phyloP scores from a whole-genome alignment of 2,888 invertebrate species.

The Apotomis capreana region DNA sequence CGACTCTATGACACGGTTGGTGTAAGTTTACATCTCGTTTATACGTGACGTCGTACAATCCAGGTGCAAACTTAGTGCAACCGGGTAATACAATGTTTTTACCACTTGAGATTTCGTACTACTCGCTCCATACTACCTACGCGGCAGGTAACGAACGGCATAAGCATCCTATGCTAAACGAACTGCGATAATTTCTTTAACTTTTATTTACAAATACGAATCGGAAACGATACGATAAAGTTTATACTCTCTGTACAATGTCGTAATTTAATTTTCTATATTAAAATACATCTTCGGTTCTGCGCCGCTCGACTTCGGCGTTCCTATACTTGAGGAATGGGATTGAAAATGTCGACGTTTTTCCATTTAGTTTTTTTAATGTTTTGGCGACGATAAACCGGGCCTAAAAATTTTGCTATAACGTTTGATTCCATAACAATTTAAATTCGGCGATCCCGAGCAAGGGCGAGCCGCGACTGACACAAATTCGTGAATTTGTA shows the following conservation, averaged over 20 bases:
- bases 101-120: conserved; percentile 15
- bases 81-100: too few species aligned
- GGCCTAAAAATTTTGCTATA: too few species aligned
- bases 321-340: neutral
- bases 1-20: too few species aligned
- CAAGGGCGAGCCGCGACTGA: too few species aligned
- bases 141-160: conserved; percentile 10
- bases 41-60: too few species aligned
- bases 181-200: conserved; percentile 56
- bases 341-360: neutral
- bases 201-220: conserved; percentile 67
- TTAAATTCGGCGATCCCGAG: too few species aligned
- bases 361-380: too few species aligned
- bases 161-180: conserved; percentile 30
- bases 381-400: too few species aligned
- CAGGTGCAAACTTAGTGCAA: too few species aligned
- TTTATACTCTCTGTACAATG: conserved; percentile 73
- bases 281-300: conserved; percentile 32
- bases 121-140: neutral
- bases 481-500: too few species aligned
- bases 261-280: conserved; percentile 56
- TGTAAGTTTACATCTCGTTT: too few species aligned
- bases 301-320: neutral
- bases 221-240: conserved; percentile 36
- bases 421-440: too few species aligned